phyloP scores from a whole-genome alignment of 2,888 invertebrate species.

The Tortrix viridana region DNA sequence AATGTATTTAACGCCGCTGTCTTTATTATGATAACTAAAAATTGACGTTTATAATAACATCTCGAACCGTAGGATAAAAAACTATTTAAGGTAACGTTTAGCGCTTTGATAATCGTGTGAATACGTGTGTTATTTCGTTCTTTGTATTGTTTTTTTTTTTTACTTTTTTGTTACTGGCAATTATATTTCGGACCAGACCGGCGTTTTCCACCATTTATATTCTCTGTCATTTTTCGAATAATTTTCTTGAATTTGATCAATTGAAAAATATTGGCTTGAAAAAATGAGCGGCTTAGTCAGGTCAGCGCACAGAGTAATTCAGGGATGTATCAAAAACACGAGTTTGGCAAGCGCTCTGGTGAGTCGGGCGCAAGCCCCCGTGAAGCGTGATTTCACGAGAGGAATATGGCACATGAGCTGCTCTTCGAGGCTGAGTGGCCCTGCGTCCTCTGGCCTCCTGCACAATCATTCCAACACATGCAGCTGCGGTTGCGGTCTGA shows the following conservation, averaged over 20 bases:
- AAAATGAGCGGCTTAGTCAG: constrained; percentile 89
- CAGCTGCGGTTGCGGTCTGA: constrained; percentile 87
- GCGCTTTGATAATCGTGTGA: background rate
- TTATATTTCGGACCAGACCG: constrained; percentile 16
- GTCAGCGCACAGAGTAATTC: constrained; percentile 82
- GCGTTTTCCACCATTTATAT: constrained; percentile 15
- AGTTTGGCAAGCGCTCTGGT: constrained; percentile 66
- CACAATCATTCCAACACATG: constrained; percentile 86
- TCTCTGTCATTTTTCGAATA: constrained; percentile 31
- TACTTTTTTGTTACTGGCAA: constrained; percentile 22
- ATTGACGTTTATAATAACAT: background rate
- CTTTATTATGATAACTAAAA: too few species aligned
- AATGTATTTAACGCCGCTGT: background rate
- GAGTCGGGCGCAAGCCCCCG: constrained; percentile 67
- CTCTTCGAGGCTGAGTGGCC: constrained; percentile 68
- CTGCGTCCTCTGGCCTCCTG: constrained; percentile 65
- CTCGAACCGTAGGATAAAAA: background rate
- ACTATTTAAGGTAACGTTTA: constrained; percentile 3
- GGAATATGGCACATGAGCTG: constrained; percentile 90
- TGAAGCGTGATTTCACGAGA: constrained; percentile 87
- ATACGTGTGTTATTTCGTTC: too few species aligned
- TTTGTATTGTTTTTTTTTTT: background rate
- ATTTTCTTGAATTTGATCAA: constrained; percentile 9
- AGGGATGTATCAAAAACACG: constrained; percentile 67
- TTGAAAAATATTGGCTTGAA: constrained; percentile 51